Evolutionary conservation across 2,113 vertebrate genomes (phyloP), one percentile per base, ranked within the genome.

Genomic region (Salvator merianae): DNA sequence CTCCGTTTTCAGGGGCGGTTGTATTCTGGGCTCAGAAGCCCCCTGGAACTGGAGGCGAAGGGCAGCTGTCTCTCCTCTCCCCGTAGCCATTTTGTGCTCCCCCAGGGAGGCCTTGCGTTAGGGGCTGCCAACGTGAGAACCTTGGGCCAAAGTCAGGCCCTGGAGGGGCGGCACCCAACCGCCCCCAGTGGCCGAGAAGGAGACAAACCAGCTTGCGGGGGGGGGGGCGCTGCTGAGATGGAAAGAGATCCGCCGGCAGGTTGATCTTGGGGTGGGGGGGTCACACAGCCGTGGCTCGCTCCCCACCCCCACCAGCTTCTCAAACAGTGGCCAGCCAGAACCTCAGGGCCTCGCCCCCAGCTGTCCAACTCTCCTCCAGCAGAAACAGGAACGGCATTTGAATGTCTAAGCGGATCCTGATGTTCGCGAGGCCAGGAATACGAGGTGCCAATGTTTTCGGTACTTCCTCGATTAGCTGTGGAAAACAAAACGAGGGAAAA

Each of bases 11-110:
- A 65, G 8, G 1, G 83, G 4, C 3, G 69, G 38, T 55, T 50
- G 83, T 18, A 63, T 28, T 30, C 83, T 28, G 1, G 30, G 76
- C n/a, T 79, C 77, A 7, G 55, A 20, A 4, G 68, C 5, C 2
- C 55, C 76, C 38, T 63, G 83, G 3, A 50, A 36, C 77, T 79
- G 83, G 14, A 72, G 69, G 38, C 72, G 83, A 63, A 85, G 83
- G 77, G 83, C 38, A 47, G 83, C 55, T 0, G 83, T 79, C 47
- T 85, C 83, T 28, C 83, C 83, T 85, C 55, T 79, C 40, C 83
- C 83, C 1, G 69, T 26, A 5, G 83, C 83, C 83, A 85, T 85
- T 18, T 50, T 30, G 68, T 62, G 20, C 7, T 24, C 65, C 0
- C 3, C 28, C 2, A 30, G 24, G n/a, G 83, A 71, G 55, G n/a